Conservation (phyloP, 2,797 vertebrate genomes). For the Mus spretus region DNA sequence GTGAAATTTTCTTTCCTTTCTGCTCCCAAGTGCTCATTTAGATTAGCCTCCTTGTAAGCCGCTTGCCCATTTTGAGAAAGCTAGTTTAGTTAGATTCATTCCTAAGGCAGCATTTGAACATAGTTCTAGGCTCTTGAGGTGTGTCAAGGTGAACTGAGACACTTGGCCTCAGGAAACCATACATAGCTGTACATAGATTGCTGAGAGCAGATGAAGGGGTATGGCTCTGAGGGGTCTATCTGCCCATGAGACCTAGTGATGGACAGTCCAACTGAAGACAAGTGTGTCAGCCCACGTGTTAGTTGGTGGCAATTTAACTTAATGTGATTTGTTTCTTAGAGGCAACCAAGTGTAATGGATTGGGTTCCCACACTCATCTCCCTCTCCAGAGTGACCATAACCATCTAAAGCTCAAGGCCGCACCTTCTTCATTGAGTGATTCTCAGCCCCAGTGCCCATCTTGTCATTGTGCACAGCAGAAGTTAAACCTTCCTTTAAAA, state of each 20-base stretch:
- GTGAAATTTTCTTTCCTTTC: fast-evolving
- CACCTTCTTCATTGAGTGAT: not conserved
- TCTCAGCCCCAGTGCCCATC: not conserved
- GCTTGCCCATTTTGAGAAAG: not conserved
- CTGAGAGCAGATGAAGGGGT: not conserved
- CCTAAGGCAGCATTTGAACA: not conserved
- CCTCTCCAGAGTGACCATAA: not conserved
- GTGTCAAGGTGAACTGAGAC: not conserved
- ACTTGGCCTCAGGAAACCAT: not conserved
- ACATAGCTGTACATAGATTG: fast-evolving
- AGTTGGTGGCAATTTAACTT: not conserved
- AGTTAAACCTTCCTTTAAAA: not conserved
- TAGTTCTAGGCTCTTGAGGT: not conserved
- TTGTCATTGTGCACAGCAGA: no score
- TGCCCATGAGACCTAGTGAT: not conserved
- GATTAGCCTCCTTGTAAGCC: not conserved
- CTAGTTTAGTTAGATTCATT: conserved; percentile 25
- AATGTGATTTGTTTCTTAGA: not conserved
- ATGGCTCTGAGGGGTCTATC: fast-evolving
- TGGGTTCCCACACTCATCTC: not conserved
- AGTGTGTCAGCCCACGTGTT: fast-evolving
- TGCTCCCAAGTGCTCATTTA: not conserved
- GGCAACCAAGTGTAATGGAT: not conserved
- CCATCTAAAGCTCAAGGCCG: not conserved
- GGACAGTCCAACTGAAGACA: not conserved